Base-by-base conservation (phyloP, 2,113 vertebrate genomes). In the Cygnus buccinator region DNA sequence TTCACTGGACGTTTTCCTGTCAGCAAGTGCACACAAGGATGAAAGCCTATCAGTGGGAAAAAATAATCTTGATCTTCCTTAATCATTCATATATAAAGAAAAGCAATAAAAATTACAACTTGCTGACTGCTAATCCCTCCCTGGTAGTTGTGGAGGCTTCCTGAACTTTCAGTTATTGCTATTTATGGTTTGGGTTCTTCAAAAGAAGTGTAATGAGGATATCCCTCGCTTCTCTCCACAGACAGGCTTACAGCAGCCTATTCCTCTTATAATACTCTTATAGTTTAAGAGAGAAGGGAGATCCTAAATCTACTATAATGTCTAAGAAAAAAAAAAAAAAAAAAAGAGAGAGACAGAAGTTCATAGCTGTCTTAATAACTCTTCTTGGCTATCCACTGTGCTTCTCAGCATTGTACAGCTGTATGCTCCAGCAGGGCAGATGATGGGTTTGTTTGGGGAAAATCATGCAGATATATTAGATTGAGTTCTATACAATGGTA, bases 381-480 rank as follows among this genome's bases (percentile, higher is more conserved):
- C 52, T 54, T 91, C 70, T 89, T 94, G 73, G 43, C 71, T 73
- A n/a, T 52, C n/a, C 26, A 25, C 8, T 81, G 29, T 75, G 66
- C 74, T 84, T 75, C 86, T 87, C 44, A 70, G 58, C 67, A 33
- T n/a, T 55, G 46, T 66, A 44, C 72, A 81, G 66, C 78, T 83
- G 18, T 20, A 22, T 67, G 62, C 77, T 89, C 54, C 63, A 80
- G 44, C 77, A 68, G 84, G 31, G 73, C 58, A 35, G 21, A 58
- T 92, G 86, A 92, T 89, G 61, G 77, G 94, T 95, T 94, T 92
- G 83, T 84, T 91, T 58, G 58, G 37, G 48, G 28, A 83, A 89
- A 82, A 62, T 65, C 44, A 41, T 31, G 66, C 77, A 73, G 77
- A 62, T 82, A 31, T 31, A 66, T 9, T 62, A 76, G 41, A 33